Percentiles rank a stretch among this genome's conserved stretches.
phyloP scores from a whole-genome alignment of 2,888 invertebrate genomes.

The Lasioglossum marginatum region DNA sequence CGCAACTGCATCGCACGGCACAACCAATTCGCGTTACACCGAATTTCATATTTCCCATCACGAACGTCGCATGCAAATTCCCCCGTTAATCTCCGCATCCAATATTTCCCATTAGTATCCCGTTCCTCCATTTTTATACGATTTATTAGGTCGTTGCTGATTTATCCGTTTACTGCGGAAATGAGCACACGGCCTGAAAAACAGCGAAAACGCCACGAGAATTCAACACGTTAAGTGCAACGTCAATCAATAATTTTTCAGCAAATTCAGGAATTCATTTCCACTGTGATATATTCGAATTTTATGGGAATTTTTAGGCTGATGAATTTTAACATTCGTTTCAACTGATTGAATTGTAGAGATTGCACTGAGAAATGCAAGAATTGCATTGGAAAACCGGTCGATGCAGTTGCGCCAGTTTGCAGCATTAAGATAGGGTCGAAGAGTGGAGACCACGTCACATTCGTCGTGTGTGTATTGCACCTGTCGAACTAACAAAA shows the following conservation, averaged over 20 bases:
- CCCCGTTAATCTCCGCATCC: background rate
- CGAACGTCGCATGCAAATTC: constrained; percentile 9
- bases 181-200: background rate
- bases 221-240: background rate
- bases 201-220: background rate
- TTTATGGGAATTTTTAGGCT: background rate
- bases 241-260: background rate
- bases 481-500: constrained; percentile 71
- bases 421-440: constrained; percentile 22
- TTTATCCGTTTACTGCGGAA: background rate
- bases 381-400: background rate
- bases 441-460: constrained; percentile 41
- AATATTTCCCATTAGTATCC: background rate
- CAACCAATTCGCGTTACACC: background rate
- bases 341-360: background rate
- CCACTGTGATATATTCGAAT: background rate
- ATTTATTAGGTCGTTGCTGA: background rate
- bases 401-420: constrained; percentile 56
- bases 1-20: constrained; percentile 50
- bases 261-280: background rate
- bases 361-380: background rate
- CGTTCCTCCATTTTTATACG: background rate
- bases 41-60: background rate
- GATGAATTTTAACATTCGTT: background rate
- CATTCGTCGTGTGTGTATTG: constrained; percentile 59